Evolutionary conservation across 53 echinoderm and acorn worm genomes (phyloP).

Genomic region (Astropecten irregularis): DNA sequence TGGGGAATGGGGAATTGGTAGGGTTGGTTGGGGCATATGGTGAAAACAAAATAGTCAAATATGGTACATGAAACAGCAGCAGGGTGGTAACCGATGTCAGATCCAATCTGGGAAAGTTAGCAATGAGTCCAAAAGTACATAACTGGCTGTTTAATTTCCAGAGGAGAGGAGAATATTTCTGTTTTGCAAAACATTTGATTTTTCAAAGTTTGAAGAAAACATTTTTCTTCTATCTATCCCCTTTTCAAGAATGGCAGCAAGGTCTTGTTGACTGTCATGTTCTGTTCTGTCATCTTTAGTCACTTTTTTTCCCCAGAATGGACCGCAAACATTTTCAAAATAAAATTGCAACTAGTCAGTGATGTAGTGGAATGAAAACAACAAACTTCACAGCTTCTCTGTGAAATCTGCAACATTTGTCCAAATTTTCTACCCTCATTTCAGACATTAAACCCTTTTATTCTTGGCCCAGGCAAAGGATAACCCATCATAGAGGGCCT

Average conservation of each 20-base stretch:
- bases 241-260: no score
- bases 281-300: no score
- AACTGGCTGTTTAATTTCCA: no score
- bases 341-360: neutral
- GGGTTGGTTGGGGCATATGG: neutral
- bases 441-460: neutral
- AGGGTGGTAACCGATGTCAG: neutral
- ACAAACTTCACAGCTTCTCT: no score
- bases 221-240: no score
- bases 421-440: neutral
- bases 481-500: no score
- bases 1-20: neutral
- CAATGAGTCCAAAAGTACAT: no score
- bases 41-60: slow-evolving; percentile 14
- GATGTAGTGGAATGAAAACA: neutral
- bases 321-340: neutral
- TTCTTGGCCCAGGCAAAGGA: no score
- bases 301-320: neutral
- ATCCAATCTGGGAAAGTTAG: neutral
- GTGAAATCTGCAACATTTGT: neutral
- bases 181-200: no score
- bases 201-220: no score
- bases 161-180: no score
- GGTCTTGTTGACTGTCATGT: no score
- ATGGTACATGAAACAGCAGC: slow-evolving; percentile 45